A percentile compares a stretch with the other conserved stretches of the same genome.
Evolutionary conservation across 2,113 vertebrate species (phyloP).

Genomic region (Origma solitaria): DNA sequence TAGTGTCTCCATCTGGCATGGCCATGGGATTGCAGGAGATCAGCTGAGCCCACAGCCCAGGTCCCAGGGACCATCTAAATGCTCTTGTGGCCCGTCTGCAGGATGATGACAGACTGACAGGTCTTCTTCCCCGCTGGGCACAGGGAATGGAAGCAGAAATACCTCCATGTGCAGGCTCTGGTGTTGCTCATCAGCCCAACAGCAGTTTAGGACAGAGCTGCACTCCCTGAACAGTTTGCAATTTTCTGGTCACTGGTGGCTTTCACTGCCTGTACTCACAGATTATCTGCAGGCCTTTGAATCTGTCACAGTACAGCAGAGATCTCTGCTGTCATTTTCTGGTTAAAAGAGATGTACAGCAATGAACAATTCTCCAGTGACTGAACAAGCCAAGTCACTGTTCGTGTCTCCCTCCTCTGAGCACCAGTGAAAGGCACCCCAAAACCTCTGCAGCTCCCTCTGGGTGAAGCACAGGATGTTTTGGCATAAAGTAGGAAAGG

Average conservation of each 20-base stretch:
- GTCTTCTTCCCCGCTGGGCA: not conserved
- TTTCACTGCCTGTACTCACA: not conserved
- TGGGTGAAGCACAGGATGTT: not conserved
- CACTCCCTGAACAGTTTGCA: not conserved
- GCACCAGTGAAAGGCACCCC: not conserved
- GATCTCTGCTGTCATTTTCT: not conserved
- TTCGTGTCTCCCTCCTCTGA: not conserved
- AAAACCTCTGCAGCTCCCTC: not conserved
- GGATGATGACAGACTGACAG: not conserved
- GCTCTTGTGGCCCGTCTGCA: not conserved
- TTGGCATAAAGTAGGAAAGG: not conserved
- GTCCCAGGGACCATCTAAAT: not conserved
- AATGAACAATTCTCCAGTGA: not conserved
- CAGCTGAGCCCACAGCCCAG: not conserved
- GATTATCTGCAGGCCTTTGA: not conserved
- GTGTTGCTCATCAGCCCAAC: not conserved
- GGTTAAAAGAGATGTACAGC: not conserved
- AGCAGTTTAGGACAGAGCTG: not conserved
- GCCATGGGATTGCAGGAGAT: not conserved
- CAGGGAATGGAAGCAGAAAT: not conserved
- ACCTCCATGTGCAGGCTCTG: not conserved
- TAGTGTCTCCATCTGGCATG: not conserved
- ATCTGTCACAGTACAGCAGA: not conserved
- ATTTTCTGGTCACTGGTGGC: not conserved
- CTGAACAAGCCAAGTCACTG: not conserved